phyloP scores from a whole-genome alignment of 1,140 invertebrate species.

The Tribolium madens region DNA sequence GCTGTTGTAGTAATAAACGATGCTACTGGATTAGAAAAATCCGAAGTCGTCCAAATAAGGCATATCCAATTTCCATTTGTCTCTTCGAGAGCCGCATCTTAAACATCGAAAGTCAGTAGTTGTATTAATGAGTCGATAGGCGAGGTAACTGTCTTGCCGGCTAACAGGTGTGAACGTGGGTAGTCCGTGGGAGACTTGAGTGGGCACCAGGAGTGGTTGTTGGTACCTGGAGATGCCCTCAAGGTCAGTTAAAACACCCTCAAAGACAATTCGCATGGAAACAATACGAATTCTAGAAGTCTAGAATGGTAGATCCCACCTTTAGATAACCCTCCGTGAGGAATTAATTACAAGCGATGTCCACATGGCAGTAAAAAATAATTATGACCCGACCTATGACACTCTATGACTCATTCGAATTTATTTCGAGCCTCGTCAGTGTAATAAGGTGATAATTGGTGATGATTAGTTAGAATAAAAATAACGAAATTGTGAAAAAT shows the following conservation, averaged over 20 bases:
- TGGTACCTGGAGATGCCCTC: conserved; percentile 34
- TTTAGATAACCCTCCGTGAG: too few species aligned
- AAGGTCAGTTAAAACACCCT: conserved; percentile 26
- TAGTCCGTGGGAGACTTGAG: conserved; percentile 45
- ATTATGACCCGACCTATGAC: too few species aligned
- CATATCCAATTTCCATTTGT: conserved; percentile 43
- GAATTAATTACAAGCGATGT: too few species aligned
- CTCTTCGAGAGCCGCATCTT: conserved; percentile 13
- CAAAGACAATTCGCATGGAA: neutral
- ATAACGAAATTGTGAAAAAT: too few species aligned
- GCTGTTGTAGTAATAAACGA: neutral
- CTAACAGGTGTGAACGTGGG: conserved; percentile 50
- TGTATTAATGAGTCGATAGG: conserved; percentile 44
- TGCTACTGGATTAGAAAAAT: neutral
- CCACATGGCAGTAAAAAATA: too few species aligned
- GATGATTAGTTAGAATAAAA: too few species aligned
- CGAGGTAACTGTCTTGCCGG: conserved; percentile 40
- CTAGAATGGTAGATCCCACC: too few species aligned
- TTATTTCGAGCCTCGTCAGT: neutral
- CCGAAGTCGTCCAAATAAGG: conserved; percentile 11
- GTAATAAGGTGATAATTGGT: too few species aligned
- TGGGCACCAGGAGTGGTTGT: conserved; percentile 38
- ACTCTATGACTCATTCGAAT: too few species aligned
- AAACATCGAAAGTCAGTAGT: conserved; percentile 42
- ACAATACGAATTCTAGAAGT: too few species aligned